Conservation (phyloP, 2,113 vertebrate genomes). For the Dromas ardeola region DNA sequence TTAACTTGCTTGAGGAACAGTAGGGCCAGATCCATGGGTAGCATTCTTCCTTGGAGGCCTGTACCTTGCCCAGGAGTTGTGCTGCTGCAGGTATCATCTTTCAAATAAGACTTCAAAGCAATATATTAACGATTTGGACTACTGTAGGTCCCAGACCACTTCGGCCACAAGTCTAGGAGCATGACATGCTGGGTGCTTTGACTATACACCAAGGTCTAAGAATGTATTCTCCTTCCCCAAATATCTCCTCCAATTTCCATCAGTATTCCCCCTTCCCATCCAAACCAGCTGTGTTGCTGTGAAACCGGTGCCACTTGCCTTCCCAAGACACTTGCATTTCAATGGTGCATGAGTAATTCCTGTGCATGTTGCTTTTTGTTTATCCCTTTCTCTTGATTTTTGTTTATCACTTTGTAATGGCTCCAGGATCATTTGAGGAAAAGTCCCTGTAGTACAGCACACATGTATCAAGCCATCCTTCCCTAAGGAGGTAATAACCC, state of each 20-base stretch:
- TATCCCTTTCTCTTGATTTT: background rate
- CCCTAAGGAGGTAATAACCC: background rate
- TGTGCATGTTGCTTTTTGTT: background rate
- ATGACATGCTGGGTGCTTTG: background rate
- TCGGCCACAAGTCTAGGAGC: conserved; percentile 1
- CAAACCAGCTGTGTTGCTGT: background rate
- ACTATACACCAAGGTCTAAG: background rate
- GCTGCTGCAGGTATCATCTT: background rate
- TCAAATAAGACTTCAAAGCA: background rate
- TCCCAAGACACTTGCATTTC: background rate
- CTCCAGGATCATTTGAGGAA: background rate
- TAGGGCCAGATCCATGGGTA: background rate
- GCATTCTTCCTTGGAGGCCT: background rate
- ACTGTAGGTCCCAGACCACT: background rate
- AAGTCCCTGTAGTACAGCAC: background rate
- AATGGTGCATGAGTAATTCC: background rate
- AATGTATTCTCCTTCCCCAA: background rate
- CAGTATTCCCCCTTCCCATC: background rate
- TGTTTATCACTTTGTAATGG: background rate
- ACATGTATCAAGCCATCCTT: background rate
- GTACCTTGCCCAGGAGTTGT: background rate
- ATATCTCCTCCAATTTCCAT: background rate
- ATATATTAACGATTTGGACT: background rate
- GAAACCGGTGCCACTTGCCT: background rate
- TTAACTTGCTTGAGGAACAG: background rate